A percentile compares a stretch with the other conserved stretches of the same genome.
These are phyloP conservation scores for Smithornis capensis DNA, from an alignment of 2,113 vertebrate species.

Conservation along the genomic window DNA sequence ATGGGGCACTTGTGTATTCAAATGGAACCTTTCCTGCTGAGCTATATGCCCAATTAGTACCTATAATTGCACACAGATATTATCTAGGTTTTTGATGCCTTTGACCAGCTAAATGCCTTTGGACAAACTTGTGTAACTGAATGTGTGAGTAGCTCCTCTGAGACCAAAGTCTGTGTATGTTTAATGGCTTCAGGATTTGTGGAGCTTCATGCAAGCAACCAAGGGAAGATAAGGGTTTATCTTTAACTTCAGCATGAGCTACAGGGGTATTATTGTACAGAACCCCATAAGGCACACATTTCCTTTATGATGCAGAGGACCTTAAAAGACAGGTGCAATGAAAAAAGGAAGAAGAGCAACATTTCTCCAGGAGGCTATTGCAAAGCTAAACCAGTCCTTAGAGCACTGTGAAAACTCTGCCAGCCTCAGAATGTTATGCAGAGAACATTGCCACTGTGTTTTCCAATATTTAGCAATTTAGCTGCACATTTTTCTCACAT, in stretches of 20 bases:
- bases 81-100: not conserved
- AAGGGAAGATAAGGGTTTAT: not conserved
- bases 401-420: not conserved
- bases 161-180: not conserved
- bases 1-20: not conserved
- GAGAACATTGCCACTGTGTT: not conserved
- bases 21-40: not conserved
- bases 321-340: not conserved
- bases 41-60: not conserved
- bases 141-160: not conserved
- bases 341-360: not conserved
- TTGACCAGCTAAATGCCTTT: not conserved
- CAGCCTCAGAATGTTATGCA: rapidly evolving
- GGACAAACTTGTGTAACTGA: not conserved
- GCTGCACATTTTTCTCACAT: not conserved
- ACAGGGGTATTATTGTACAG: not conserved
- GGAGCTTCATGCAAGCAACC: not conserved
- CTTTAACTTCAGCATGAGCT: not conserved
- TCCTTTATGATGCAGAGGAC: not conserved
- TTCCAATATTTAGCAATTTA: not conserved
- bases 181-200: not conserved
- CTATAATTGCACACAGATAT: not conserved
- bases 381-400: not conserved
- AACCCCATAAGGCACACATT: not conserved
- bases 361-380: not conserved